Conservation (phyloP, 1,140 invertebrate species). For the Drosophila quadrilineata region DNA sequence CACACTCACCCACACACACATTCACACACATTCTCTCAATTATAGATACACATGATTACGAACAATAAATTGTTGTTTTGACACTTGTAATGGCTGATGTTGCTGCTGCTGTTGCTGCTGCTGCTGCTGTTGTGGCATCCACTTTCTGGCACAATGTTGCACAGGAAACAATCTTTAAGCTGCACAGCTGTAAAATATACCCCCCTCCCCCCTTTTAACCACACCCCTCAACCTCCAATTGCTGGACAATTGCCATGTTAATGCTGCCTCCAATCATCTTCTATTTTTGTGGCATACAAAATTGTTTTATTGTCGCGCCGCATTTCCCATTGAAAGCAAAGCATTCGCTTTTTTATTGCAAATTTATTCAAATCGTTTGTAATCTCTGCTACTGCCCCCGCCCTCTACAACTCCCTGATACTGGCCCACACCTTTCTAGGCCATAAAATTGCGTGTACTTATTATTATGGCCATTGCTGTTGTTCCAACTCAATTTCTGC, state of each 20-base stretch:
- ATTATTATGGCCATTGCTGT: constrained; percentile 51
- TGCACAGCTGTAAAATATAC: constrained; percentile 12
- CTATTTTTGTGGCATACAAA: constrained; percentile 53
- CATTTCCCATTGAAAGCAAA: constrained; percentile 49
- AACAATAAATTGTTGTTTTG: constrained; percentile 77
- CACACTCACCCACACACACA: constrained; percentile 15
- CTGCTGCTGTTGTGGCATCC: constrained; percentile 22
- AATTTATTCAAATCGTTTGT: constrained; percentile 79
- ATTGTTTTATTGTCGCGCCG: constrained; percentile 74
- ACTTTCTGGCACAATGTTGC: constrained; percentile 66
- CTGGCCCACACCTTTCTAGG: constrained; percentile 27
- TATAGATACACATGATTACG: constrained; percentile 77
- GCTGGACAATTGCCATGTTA: background rate
- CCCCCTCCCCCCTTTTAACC: constrained; percentile 24
- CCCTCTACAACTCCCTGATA: background rate
- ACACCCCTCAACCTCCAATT: background rate
- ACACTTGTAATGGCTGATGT: constrained; percentile 77
- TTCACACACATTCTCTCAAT: constrained; percentile 40
- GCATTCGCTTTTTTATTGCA: constrained; percentile 72
- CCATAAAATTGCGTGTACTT: constrained; percentile 63
- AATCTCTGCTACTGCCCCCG: constrained; percentile 41
- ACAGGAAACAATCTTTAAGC: constrained; percentile 60
- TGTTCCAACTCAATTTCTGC: constrained; percentile 30
- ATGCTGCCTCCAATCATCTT: constrained; percentile 10
- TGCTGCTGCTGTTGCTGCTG: constrained; percentile 37